Evolutionary conservation across 2,888 invertebrate genomes (phyloP).

Genomic region (Mesorhabditis spiculigera): DNA sequence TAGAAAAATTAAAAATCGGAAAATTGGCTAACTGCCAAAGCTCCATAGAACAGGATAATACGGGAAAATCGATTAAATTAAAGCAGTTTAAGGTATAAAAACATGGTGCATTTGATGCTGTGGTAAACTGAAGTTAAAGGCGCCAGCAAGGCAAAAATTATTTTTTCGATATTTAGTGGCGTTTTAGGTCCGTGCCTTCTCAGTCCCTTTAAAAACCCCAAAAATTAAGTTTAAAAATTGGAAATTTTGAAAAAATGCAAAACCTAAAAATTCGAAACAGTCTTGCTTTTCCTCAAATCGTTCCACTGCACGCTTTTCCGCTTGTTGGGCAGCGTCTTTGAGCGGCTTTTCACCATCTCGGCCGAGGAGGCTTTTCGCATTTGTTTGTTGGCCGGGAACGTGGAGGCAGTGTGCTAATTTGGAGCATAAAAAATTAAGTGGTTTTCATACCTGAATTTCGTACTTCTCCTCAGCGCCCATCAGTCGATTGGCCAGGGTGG

Average conservation of each 20-base stretch:
- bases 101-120: too few relatives aligned
- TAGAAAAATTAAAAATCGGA: too few relatives aligned
- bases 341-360: constrained; percentile 10
- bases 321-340: constrained; percentile 11
- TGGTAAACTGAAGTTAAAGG: too few relatives aligned
- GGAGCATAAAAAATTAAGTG: background rate
- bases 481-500: background rate
- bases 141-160: too few relatives aligned
- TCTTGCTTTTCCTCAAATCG: constrained; percentile 8
- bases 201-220: too few relatives aligned
- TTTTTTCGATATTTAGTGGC: too few relatives aligned
- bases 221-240: background rate
- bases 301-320: background rate
- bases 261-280: background rate
- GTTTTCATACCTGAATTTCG: background rate
- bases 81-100: too few relatives aligned
- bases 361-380: constrained; percentile 3
- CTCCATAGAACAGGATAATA: too few relatives aligned
- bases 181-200: too few relatives aligned
- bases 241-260: background rate
- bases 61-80: too few relatives aligned
- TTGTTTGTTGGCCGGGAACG: background rate
- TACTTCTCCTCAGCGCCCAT: constrained; percentile 1
- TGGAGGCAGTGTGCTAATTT: background rate
- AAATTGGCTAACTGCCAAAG: too few relatives aligned